A percentile compares a stretch with the other conserved stretches of the same genome.
Evolutionary conservation across 1,140 invertebrate genomes (phyloP).

Genomic region (Glomeris maerens): DNA sequence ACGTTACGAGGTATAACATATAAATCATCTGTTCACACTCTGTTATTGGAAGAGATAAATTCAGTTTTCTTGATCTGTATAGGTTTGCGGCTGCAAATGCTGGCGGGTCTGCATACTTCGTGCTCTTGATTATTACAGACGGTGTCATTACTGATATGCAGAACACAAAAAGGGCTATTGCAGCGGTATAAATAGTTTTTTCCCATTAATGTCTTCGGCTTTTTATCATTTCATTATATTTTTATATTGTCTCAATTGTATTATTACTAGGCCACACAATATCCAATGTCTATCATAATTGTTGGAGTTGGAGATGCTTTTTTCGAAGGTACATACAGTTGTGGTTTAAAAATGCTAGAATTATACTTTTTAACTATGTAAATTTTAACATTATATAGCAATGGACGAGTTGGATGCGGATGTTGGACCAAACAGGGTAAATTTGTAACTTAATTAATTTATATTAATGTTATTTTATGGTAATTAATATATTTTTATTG

Average conservation of each 20-base stretch:
- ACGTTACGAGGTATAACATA: conserved; percentile 23
- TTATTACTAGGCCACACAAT: conserved; percentile 31
- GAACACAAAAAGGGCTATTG: conserved; percentile 37
- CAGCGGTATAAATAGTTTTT: not conserved
- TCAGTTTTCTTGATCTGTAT: not conserved
- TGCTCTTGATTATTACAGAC: conserved; percentile 51
- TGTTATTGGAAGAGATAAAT: no score
- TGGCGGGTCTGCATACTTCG: conserved; percentile 43
- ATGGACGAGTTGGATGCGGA: conserved; percentile 12
- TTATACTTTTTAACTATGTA: no score
- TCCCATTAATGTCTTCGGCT: conserved; percentile 1
- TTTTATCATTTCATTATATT: no score
- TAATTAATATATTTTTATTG: no score
- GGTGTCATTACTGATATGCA: conserved; percentile 51
- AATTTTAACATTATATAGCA: no score
- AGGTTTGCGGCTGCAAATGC: conserved; percentile 26
- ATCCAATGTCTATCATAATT: conserved; percentile 47
- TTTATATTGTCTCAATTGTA: no score
- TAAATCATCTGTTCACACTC: not conserved
- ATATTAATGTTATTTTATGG: not conserved
- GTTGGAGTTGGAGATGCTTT: conserved; percentile 45
- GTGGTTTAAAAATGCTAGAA: no score
- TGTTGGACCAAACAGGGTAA: no score
- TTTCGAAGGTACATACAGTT: conserved; percentile 30
- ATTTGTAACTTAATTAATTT: no score